Base-by-base conservation (phyloP, 2,797 vertebrate species). In the Accipiter minullus region DNA sequence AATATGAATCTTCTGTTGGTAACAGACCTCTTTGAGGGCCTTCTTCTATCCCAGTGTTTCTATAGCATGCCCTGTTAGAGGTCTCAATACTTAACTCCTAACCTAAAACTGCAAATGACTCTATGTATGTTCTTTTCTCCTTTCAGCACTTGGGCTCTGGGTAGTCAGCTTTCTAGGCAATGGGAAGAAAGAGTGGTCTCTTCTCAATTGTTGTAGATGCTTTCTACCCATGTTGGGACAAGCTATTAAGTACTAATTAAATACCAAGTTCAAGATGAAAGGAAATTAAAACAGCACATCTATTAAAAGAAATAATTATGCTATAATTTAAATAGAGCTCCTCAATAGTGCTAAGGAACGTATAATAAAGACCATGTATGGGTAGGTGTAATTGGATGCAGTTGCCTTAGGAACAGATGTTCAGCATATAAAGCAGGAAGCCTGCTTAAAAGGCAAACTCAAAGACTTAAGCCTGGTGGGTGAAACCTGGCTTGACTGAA, bases 321-420 rank as follows among this genome's bases (percentile, higher is more conserved):
- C 89, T 75, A 25, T 56, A 91, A 93, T 94, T 95, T 93, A 96
- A 96, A 94, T 13, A 92, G 15, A 77, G 31, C 86, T 96, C 53
- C 76, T 91, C 86, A 90, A 29, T 10, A 95, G 69, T 20, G 58
- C 79, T 93, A 55, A 93, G 44, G 77, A 94, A 76, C 44, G 36
- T 94, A 79, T 58, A 94, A 94, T 77, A 91, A 75, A 92, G 72
- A 75, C 38, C 53, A 53, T 81, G 59, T 90, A 89, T 40, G 47
- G 96, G 95, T 97, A 96, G 93, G 94, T 97, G 91, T 96, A 96
- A 97, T 94, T 84, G 92, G 40, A 96, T 94, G 80, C 93, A 92
- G 96, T 96, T 96, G 91, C 96, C 96, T 95, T 97, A 97, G 97
- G 90, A 97, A 97, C 95, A 95, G 86, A 66, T 60, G 76, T 56